A percentile compares a stretch with the other conserved stretches of the same genome.
These are phyloP conservation scores for Epistrophe eligans DNA, from an alignment of 2,888 invertebrate genomes.

Conservation along the genomic window DNA sequence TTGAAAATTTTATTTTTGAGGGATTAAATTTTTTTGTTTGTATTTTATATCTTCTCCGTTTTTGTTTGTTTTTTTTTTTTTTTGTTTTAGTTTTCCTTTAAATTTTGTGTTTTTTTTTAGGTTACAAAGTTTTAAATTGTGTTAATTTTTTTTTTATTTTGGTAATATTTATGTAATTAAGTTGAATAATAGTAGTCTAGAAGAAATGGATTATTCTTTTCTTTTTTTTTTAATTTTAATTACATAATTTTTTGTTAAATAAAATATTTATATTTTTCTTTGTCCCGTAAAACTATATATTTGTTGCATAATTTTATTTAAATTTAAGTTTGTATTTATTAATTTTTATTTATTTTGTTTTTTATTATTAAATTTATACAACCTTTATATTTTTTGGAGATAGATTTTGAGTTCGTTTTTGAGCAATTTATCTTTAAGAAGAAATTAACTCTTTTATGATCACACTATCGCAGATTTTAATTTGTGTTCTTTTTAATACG, in stretches of 20 bases:
- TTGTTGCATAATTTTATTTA: constrained; percentile 22
- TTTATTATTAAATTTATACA: constrained; percentile 23
- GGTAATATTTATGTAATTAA: constrained; percentile 25
- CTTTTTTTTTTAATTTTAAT: neutral
- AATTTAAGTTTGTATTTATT: neutral
- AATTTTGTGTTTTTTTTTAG: constrained; percentile 33
- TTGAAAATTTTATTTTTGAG: constrained; percentile 82
- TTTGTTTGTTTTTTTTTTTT: constrained; percentile 46
- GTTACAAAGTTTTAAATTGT: constrained; percentile 65
- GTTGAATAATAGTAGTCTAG: constrained; percentile 34
- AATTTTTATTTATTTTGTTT: neutral
- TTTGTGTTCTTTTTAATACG: constrained; percentile 28
- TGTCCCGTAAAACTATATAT: constrained; percentile 18
- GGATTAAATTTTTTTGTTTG: constrained; percentile 80
- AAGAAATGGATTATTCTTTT: constrained; percentile 44
- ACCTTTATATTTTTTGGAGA: constrained; percentile 9
- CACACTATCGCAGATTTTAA: constrained; percentile 8
- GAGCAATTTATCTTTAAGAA: constrained; percentile 22
- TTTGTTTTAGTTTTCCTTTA: constrained; percentile 18
- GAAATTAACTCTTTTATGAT: constrained; percentile 2
- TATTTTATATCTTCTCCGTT: constrained; percentile 76
- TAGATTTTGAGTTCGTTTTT: constrained; percentile 22
- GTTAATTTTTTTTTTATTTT: constrained; percentile 66
- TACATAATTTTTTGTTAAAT: constrained; percentile 31
- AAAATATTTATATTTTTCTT: constrained; percentile 12